phyloP scores from a whole-genome alignment of 1,140 invertebrate genomes.

The Cyrtorhinus lividipennis region DNA sequence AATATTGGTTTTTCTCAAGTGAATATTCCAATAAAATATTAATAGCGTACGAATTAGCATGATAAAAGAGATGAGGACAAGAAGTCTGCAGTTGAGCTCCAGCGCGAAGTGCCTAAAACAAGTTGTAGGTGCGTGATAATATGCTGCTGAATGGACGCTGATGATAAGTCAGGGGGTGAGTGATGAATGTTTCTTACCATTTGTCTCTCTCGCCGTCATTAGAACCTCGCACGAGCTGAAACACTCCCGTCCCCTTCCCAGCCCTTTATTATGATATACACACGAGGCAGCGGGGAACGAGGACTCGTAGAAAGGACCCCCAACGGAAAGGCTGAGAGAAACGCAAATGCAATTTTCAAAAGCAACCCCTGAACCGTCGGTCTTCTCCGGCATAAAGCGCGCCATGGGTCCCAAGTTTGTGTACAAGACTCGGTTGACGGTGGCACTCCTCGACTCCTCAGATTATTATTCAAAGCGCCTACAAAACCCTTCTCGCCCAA shows the following conservation, averaged over 20 bases:
- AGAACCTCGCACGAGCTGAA: background rate
- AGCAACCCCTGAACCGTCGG: background rate
- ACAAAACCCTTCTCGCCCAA: too few relatives aligned
- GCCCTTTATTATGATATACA: background rate
- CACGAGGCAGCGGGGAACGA: background rate
- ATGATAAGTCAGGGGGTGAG: background rate
- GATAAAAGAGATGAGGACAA: too few relatives aligned
- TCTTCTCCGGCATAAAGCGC: background rate
- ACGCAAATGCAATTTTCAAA: conserved; percentile 18
- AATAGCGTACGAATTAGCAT: too few relatives aligned
- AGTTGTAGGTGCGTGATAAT: too few relatives aligned
- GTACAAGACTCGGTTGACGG: background rate
- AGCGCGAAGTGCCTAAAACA: too few relatives aligned
- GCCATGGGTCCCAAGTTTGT: background rate
- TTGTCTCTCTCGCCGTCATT: conserved; percentile 16
- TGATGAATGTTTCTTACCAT: conserved; percentile 20
- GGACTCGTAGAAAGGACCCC: background rate
- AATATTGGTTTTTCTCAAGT: too few relatives aligned
- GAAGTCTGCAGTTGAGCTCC: too few relatives aligned
- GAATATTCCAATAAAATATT: too few relatives aligned
- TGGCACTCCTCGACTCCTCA: background rate
- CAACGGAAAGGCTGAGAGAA: background rate
- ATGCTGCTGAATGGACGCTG: too few relatives aligned
- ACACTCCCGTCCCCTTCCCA: background rate
- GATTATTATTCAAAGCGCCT: background rate